A percentile compares a stretch with the other conserved stretches of the same genome.
Evolutionary conservation across 2,113 vertebrate genomes (phyloP).

Genomic region (Peromyscus californicus): DNA sequence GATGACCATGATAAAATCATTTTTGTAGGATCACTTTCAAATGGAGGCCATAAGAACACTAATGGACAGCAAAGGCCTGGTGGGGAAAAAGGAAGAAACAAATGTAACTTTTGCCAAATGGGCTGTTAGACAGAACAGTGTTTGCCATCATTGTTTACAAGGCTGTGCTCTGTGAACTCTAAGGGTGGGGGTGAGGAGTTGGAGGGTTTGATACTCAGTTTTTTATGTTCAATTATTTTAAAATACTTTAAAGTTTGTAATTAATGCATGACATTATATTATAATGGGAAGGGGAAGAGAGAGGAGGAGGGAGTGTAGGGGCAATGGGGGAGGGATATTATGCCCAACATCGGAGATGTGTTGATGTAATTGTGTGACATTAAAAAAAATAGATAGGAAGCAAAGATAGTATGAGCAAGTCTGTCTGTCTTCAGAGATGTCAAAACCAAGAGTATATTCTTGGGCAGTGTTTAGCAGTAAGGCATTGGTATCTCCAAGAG

Average conservation of each 20-base stretch:
- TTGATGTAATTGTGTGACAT: not conserved
- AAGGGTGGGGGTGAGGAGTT: not conserved
- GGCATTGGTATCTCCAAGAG: not conserved
- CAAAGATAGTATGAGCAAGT: not conserved
- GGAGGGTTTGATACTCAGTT: not conserved
- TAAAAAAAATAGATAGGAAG: not conserved
- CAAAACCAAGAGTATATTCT: not conserved
- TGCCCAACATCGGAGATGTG: not conserved
- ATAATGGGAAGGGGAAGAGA: not conserved
- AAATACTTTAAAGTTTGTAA: not conserved
- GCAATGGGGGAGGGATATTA: too few relatives aligned
- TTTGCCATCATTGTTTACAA: too few relatives aligned
- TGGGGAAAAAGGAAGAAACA: not conserved
- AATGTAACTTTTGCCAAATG: not conserved
- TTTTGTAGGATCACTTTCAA: not conserved
- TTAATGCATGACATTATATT: not conserved
- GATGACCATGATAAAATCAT: not conserved
- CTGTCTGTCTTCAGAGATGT: not conserved
- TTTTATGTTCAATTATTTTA: not conserved
- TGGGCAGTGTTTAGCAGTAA: not conserved
- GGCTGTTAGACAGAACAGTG: not conserved
- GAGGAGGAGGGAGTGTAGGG: not conserved
- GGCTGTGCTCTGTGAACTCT: not conserved
- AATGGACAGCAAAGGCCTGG: not conserved
- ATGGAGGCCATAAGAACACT: not conserved